A percentile compares a stretch with the other conserved stretches of the same genome.
Conservation (phyloP, 1,140 invertebrate genomes). For the Scaptomyza pallida region DNA sequence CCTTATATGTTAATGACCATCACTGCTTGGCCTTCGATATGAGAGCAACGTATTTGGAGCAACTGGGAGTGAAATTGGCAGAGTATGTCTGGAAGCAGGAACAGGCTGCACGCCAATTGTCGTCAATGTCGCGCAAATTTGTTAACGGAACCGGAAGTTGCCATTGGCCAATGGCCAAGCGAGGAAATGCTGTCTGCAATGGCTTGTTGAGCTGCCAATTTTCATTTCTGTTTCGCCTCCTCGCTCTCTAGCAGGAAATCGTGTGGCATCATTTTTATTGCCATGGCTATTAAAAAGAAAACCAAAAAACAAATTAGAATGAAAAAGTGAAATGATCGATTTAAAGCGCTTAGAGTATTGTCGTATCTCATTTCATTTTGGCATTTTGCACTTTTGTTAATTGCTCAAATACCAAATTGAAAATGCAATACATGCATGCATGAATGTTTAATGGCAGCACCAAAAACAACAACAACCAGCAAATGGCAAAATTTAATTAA, state of each 20-base stretch:
- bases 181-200: neutral
- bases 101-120: slow-evolving; percentile 41
- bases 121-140: slow-evolving; percentile 49
- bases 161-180: slow-evolving; percentile 39
- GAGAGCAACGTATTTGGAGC: no score
- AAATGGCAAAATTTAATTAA: slow-evolving; percentile 70
- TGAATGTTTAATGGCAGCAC: slow-evolving; percentile 39
- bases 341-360: slow-evolving; percentile 30
- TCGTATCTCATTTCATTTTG: slow-evolving; percentile 9
- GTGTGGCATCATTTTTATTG: slow-evolving; percentile 34
- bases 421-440: slow-evolving; percentile 42
- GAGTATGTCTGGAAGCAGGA: slow-evolving; percentile 7
- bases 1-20: no score
- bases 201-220: no score
- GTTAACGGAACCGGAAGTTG: slow-evolving; percentile 48
- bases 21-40: no score
- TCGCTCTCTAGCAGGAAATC: slow-evolving; percentile 8
- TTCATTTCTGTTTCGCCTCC: no score
- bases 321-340: slow-evolving; percentile 33
- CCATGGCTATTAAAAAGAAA: no score
- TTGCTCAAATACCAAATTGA: slow-evolving; percentile 39
- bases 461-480: slow-evolving; percentile 15
- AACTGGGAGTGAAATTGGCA: no score
- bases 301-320: no score
- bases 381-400: slow-evolving; percentile 19